phyloP scores from a whole-genome alignment of 2,888 invertebrate genomes.

The Xestia sexstrigata region DNA sequence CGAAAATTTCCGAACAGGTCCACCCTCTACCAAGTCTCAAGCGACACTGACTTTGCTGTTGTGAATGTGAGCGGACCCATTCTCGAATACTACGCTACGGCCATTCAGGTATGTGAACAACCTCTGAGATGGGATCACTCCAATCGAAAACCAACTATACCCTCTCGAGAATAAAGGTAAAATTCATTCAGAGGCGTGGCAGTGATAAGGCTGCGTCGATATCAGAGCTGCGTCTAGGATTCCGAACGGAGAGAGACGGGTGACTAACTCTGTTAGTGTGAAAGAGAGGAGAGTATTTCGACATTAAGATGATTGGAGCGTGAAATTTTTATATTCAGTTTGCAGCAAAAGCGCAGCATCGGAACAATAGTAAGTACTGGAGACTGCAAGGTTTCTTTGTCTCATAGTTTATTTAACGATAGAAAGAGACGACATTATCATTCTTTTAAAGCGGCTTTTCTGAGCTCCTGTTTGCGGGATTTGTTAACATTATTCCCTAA shows the following conservation, averaged over 20 bases:
- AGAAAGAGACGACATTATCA: conserved; percentile 60
- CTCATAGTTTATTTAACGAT: conserved; percentile 64
- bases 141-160: conserved; percentile 79
- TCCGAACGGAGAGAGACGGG: conserved; percentile 79
- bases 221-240: conserved; percentile 89
- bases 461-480: conserved; percentile 59
- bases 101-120: conserved; percentile 89
- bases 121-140: conserved; percentile 74
- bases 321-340: conserved; percentile 88
- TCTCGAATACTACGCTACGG: conserved; percentile 88
- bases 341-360: conserved; percentile 84
- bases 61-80: conserved; percentile 83
- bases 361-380: conserved; percentile 78
- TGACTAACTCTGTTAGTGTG: conserved; percentile 57
- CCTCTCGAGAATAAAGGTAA: conserved; percentile 68
- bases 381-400: conserved; percentile 67
- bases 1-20: conserved; percentile 56
- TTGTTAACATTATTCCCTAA: conserved; percentile 60
- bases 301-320: conserved; percentile 88
- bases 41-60: conserved; percentile 78
- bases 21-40: conserved; percentile 64
- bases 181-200: conserved; percentile 69
- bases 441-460: conserved; percentile 66
- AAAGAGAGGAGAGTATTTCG: conserved; percentile 76
- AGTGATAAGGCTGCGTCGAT: conserved; percentile 90